These are phyloP conservation scores for Chelon auratus DNA, from an alignment of 2,797 vertebrate genomes.

Conservation along the genomic window DNA sequence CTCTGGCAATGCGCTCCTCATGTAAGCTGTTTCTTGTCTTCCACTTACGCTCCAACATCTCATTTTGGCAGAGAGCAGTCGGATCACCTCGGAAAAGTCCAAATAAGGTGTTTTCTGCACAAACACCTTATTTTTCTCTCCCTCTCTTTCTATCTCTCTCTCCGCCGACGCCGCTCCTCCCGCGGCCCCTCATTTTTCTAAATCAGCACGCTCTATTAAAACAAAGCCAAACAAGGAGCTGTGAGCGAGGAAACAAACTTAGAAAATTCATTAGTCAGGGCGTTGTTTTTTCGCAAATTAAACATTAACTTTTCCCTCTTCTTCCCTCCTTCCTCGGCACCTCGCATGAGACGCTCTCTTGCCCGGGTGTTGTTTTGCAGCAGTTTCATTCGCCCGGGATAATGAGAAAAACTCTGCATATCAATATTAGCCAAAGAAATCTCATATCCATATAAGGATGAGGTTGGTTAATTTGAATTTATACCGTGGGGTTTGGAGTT, in stretches of 20 bases:
- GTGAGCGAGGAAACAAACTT: constrained; percentile 59
- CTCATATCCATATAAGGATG: constrained; percentile 61
- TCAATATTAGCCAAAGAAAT: constrained; percentile 69
- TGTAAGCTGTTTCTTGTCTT: constrained; percentile 76
- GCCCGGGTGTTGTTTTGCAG: constrained; percentile 58
- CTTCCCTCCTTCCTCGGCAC: not conserved
- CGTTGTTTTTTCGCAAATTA: constrained; percentile 69
- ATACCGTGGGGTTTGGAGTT: constrained; percentile 28
- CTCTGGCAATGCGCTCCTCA: constrained; percentile 63
- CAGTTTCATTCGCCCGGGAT: constrained; percentile 60
- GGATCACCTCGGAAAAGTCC: constrained; percentile 69
- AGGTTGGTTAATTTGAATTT: constrained; percentile 66
- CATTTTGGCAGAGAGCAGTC: constrained; percentile 63
- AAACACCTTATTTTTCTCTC: constrained; percentile 42
- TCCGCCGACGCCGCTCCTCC: constrained; percentile 4
- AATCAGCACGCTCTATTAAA: constrained; percentile 64
- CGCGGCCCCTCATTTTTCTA: constrained; percentile 52
- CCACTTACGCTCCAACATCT: constrained; percentile 60
- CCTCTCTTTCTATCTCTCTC: not conserved
- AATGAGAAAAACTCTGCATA: constrained; percentile 73
- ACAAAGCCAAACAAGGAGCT: constrained; percentile 68
- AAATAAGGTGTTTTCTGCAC: constrained; percentile 77
- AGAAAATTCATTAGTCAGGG: constrained; percentile 68
- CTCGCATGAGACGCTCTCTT: constrained; percentile 47
- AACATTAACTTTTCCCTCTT: constrained; percentile 64